Percentiles rank a stretch among this genome's conserved stretches.
Evolutionary conservation across 1,140 invertebrate genomes (phyloP).

Genomic region (Brachystomella parvula): DNA sequence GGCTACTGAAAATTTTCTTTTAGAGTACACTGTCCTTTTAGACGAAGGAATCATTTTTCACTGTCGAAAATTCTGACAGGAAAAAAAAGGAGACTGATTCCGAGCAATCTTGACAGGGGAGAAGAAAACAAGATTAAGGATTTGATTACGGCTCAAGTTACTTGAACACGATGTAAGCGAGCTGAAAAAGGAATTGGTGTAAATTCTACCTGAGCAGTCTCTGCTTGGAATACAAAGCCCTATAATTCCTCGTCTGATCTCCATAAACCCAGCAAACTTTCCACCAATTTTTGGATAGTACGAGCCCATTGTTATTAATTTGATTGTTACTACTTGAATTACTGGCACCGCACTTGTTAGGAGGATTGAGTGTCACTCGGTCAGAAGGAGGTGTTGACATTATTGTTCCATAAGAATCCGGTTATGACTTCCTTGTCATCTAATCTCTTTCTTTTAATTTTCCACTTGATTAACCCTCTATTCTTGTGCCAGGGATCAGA

Average conservation of each 20-base stretch:
- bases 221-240: conserved; percentile 63
- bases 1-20: too few species aligned
- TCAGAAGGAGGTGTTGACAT: neutral
- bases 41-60: too few species aligned
- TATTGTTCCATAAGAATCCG: neutral
- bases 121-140: too few species aligned
- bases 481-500: neutral
- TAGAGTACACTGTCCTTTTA: too few species aligned
- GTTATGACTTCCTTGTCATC: neutral
- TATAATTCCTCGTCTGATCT: conserved; percentile 72
- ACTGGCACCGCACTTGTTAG: neutral
- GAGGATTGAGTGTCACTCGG: neutral
- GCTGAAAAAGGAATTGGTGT: too few species aligned
- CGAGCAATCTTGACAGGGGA: too few species aligned
- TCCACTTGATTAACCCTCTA: neutral
- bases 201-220: conserved; percentile 41
- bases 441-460: neutral
- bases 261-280: conserved; percentile 77
- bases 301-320: conserved; percentile 42
- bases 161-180: too few species aligned
- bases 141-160: too few species aligned
- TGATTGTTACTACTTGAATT: neutral
- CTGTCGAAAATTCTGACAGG: too few species aligned
- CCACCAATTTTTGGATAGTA: conserved; percentile 64
- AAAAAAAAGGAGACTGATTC: too few species aligned